Evolutionary conservation across 2,888 invertebrate genomes (phyloP).

Genomic region (Tetanocera ferruginea): DNA sequence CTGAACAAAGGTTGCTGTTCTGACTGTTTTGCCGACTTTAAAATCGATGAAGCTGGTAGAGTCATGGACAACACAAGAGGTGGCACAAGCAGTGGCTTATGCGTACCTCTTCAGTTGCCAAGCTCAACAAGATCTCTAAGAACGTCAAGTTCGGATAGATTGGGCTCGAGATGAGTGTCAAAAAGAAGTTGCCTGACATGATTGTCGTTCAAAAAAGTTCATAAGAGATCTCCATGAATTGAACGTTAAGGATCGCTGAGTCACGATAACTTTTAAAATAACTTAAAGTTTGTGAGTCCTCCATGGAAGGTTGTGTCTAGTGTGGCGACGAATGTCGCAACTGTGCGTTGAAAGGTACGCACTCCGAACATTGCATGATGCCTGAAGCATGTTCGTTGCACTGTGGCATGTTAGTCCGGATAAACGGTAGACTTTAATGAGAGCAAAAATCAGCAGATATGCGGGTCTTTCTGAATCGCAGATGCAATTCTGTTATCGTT

Average conservation of each 20-base stretch:
- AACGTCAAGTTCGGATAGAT: no score
- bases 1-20: no score
- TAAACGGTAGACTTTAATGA: slow-evolving; percentile 43
- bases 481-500: slow-evolving; percentile 4
- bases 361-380: neutral
- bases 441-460: slow-evolving; percentile 23
- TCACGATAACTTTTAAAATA: slow-evolving; percentile 3
- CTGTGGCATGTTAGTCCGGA: slow-evolving; percentile 33
- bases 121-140: no score
- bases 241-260: neutral
- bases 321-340: slow-evolving; percentile 4
- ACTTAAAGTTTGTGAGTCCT: slow-evolving; percentile 30
- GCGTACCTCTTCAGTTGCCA: no score
- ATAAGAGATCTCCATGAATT: slow-evolving; percentile 33
- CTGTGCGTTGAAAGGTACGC: slow-evolving; percentile 1
- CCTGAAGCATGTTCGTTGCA: slow-evolving; percentile 19
- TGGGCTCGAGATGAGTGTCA: no score
- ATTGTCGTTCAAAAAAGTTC: slow-evolving; percentile 24
- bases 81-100: no score
- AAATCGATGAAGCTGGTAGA: no score
- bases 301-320: slow-evolving; percentile 28
- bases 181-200: no score
- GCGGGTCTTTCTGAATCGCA: neutral
- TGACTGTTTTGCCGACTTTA: no score
- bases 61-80: no score